phyloP scores from a whole-genome alignment of 2,113 vertebrate species.

The Fregetta grallaria region DNA sequence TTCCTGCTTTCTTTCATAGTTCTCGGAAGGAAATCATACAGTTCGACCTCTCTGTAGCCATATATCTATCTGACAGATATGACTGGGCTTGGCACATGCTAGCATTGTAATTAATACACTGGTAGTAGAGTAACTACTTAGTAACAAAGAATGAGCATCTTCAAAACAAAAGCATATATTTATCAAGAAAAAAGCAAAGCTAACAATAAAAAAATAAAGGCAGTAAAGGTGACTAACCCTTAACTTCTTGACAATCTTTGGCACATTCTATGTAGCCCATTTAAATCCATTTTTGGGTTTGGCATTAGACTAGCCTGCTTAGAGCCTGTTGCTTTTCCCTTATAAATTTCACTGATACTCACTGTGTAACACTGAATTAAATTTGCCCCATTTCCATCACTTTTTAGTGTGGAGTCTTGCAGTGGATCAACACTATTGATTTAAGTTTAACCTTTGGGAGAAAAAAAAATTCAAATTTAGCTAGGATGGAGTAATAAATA shows the following conservation, averaged over 20 bases:
- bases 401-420: background rate
- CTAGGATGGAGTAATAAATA: background rate
- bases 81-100: background rate
- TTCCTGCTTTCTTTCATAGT: background rate
- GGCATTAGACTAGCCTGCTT: background rate
- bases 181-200: background rate
- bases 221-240: background rate
- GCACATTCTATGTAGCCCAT: background rate
- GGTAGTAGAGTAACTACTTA: background rate
- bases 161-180: background rate
- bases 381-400: background rate
- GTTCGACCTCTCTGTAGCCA: background rate
- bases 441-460: background rate
- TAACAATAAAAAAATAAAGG: background rate
- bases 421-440: background rate
- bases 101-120: background rate
- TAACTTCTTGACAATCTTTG: background rate
- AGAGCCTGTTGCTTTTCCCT: background rate
- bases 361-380: background rate
- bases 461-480: background rate
- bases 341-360: background rate
- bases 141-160: background rate
- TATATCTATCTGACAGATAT: background rate
- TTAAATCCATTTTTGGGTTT: background rate
- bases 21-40: background rate